Percentiles rank a stretch among this genome's conserved stretches.
These are phyloP conservation scores for Biston betularia DNA, from an alignment of 2,888 invertebrate genomes.

Conservation along the genomic window DNA sequence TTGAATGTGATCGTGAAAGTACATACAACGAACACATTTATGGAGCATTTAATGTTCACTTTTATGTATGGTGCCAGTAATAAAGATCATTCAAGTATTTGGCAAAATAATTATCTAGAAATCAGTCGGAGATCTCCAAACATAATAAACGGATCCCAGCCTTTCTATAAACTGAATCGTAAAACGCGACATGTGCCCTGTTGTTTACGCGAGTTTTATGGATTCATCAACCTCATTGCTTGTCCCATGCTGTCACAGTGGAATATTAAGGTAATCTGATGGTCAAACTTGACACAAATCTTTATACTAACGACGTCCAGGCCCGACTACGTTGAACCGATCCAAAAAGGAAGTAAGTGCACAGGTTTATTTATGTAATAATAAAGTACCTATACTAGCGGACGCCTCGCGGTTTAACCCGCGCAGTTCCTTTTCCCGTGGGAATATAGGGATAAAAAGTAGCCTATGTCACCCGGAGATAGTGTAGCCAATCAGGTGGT, in stretches of 20 bases:
- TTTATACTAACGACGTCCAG: no score
- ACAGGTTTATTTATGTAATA: no score
- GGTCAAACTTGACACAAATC: background rate
- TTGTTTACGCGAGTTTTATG: conserved; percentile 30
- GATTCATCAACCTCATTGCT: conserved; percentile 27
- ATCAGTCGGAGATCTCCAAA: conserved; percentile 21
- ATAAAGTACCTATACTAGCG: no score
- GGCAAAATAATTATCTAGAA: conserved; percentile 13
- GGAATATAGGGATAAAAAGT: no score
- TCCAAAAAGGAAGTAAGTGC: no score
- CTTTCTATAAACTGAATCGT: conserved; percentile 31
- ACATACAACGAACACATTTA: background rate
- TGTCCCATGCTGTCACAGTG: conserved; percentile 15
- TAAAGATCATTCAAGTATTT: conserved; percentile 1
- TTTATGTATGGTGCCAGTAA: background rate
- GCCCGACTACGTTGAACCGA: no score
- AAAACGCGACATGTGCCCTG: conserved; percentile 30
- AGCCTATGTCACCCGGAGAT: no score
- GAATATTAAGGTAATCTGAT: conserved; percentile 3
- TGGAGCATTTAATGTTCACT: background rate
- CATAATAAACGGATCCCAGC: conserved; percentile 25
- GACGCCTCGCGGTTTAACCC: no score
- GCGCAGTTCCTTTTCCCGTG: no score
- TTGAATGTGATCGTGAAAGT: no score
- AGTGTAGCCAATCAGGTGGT: no score